Base-by-base conservation (phyloP, 2,113 vertebrate species). In the Apaloderma vittatum region DNA sequence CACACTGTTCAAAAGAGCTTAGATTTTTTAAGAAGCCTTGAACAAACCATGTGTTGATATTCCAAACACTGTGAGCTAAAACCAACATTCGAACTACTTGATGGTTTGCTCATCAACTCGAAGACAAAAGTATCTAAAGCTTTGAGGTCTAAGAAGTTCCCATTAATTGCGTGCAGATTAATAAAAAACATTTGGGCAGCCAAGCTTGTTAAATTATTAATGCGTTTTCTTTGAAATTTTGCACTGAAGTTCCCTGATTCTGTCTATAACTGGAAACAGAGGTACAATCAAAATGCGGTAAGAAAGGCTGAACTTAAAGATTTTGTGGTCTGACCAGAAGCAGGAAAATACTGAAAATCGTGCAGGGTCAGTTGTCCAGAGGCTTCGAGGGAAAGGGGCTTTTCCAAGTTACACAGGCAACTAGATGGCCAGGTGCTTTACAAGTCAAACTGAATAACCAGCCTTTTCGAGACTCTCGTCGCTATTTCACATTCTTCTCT, bases 241-340 rank as follows among this genome's bases (percentile, higher is more conserved):
- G 85, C 55, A 86, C 70, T 77, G 34, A 63, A 74, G 55, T 59
- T 92, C 36, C 51, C 92, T 46, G 49, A 54, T 82, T 74, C 46
- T 90, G 52, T 71, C 46, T 9, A 5, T 51, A 94, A 91, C 62
- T 71, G 67, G 59, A 86, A 92, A 91, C 55, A 91, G 52, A 96
- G 87, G 26, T 63, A 85, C 63, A 90, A 96, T 70, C 24, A 90
- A 90, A 86, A 82, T 51, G 66, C 55, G 5, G 52, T n/a, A 32
- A 80, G 37, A 92, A 95, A 86, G 71, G 51, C 55, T 82, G 32
- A 92, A 96, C 88, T 90, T 22, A 83, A 90, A 96, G 78, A 90
- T 66, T 86, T 83, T 32, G 23, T 62, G 30, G 62, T 59, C 81
- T 88, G 85, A 92, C 55, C 85, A 93, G 90, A 90, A 86, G 75